Evolutionary conservation across 2,797 vertebrate species (phyloP), one percentile per base, ranked within the genome.

Genomic region (Discoglossus pictus): DNA sequence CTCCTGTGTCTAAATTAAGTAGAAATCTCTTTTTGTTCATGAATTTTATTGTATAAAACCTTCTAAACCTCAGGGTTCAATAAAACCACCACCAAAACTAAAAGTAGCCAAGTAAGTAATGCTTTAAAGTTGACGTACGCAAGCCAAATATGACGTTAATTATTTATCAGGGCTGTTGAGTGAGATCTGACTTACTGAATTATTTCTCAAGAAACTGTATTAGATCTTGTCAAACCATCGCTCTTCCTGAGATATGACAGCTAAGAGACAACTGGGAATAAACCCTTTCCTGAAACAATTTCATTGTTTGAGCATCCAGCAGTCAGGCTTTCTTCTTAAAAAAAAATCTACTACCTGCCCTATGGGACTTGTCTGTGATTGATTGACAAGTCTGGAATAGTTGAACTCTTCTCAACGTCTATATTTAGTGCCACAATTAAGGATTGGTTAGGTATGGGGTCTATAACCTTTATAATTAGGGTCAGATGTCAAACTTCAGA

Each of bases 151-250:
- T 48, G 64, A 12, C 72, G 64, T 79, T 75, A 72, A 76, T 76
- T 71, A 61, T 12, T 80, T 65, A 76, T 65, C 42, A 1, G 34
- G 52, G 44, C 13, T 62, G 25, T 65, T 80, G 79, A 80, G 77
- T 79, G 75, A 76, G 69, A 75, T 38, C 77, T 67, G 63, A 38
- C 77, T 75, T 79, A 36, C 76, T 80, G 76, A 77, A 82, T 81
- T 79, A 79, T 83, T 81, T 78, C 78, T 79, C 68, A 83, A 76
- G 74, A 24, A 48, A 46, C 61, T 71, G 68, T 71, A 80, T 75
- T 75, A 82, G 75, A 74, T 82, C 78, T 75, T 79, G 76, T 75
- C 69, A 76, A 60, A 75, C 74, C 75, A 75, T 79, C 78, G 74
- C 67, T 78, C 78, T 74, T 80, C 69, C 61, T 51, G 54, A 66